phyloP scores from a whole-genome alignment of 64 coral and sea anemone genomes.

The Catalaphyllia jardinei region DNA sequence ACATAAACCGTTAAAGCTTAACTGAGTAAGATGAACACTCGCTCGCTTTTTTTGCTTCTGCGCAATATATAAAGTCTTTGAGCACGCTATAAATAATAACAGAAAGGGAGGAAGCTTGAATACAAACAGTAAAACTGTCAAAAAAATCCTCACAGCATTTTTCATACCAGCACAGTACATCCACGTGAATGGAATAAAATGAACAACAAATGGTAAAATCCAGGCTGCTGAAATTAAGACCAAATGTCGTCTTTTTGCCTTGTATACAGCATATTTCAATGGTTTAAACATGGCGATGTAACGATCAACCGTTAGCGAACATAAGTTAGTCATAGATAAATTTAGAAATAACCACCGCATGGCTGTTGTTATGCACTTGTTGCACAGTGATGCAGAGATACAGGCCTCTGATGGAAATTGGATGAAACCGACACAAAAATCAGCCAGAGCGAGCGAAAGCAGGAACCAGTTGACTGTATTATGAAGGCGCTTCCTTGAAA shows the following conservation, averaged over 20 bases:
- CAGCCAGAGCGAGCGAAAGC: background rate
- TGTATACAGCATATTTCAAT: slow-evolving; percentile 26
- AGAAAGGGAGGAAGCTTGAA: background rate
- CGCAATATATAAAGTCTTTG: background rate
- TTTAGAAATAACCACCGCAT: background rate
- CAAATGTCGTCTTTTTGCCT: slow-evolving; percentile 4
- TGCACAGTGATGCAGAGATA: background rate
- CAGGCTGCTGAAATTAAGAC: slow-evolving; percentile 11
- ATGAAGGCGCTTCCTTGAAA: slow-evolving; percentile 10
- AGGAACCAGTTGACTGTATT: background rate
- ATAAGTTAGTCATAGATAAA: slow-evolving; percentile 36
- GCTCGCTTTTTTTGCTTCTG: background rate
- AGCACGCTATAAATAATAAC: background rate
- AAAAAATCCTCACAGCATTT: background rate
- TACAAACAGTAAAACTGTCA: background rate
- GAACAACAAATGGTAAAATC: slow-evolving; percentile 30
- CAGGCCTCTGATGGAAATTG: background rate
- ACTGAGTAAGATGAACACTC: background rate
- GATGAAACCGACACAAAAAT: background rate
- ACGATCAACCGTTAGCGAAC: slow-evolving; percentile 40
- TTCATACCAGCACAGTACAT: background rate
- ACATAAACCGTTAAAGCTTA: background rate
- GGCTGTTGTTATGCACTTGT: background rate
- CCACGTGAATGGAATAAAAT: background rate
- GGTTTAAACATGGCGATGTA: slow-evolving; percentile 46